Evolutionary conservation across 1,140 invertebrate genomes (phyloP), one percentile per base, ranked within the genome.

Genomic region (Plutomurus gul): DNA sequence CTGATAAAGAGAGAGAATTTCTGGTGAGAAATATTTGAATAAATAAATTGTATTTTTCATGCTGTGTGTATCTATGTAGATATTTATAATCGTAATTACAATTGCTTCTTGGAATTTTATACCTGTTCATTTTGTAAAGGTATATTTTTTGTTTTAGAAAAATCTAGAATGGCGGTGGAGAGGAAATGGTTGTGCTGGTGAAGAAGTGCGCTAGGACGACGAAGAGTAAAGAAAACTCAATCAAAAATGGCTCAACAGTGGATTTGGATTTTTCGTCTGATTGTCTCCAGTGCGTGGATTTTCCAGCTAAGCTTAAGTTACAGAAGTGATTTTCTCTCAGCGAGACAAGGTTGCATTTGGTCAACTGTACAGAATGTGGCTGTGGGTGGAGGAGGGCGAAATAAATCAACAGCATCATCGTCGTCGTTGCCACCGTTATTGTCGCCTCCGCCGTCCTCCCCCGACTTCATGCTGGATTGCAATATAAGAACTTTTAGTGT

Each of bases 401-500:
- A 39, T 47, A 65, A 65, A 36, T 65, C 56, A 65, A 36, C 30
- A 65, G 56, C n/a, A 65, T 36, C 18, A 65, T 16, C 27, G 2
- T 18, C 36, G 4, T 40, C 49, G 30, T 51, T 10, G 6, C 60
- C 22, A 22, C 10, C 33, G 30, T 27, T 37, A n/a, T 39, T n/a
- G 13, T 75, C 74, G n/a, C 10, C 30, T 18, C 8, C 30, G 6
- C 18, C 39, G 20, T 36, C 30, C 27, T 40, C 30, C 11, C 7
- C 40, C 8, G 73, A 27, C 27, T 47, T 37, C 40, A 40, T 81
- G 20, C 74, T 85, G 13, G 77, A 82, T 37, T 87, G 86, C 76
- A 79, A 81, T 33, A 30, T 87, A 16, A 56, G 84, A 65, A 84
- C 84, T 25, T 80, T 85, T 16, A 81, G 81, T 43, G 80, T 82